Percentiles rank a stretch among this genome's conserved stretches.
Evolutionary conservation across 2,113 vertebrate species (phyloP).

Genomic region (Piaya cayana): DNA sequence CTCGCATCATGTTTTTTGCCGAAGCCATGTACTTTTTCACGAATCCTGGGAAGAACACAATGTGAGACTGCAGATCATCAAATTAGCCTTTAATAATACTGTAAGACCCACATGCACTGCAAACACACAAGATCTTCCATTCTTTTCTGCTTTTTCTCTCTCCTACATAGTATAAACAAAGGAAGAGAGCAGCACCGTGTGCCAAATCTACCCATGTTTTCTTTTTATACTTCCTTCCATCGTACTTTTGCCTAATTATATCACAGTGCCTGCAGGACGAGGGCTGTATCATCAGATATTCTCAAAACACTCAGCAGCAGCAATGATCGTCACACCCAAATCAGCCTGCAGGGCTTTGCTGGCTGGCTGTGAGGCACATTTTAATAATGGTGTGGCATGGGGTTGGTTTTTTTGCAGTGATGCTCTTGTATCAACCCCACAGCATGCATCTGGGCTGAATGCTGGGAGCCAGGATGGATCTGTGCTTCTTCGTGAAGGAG

Average conservation of each 20-base stretch:
- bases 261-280: rapidly evolving
- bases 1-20: rapidly evolving
- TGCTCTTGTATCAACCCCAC: rapidly evolving
- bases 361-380: neutral
- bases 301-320: neutral
- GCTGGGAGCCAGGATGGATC: rapidly evolving
- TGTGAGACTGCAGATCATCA: neutral
- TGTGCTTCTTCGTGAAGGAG: neutral
- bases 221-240: constrained; percentile 22
- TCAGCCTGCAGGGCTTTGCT: neutral
- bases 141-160: neutral
- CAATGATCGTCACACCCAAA: rapidly evolving
- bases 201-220: constrained; percentile 8
- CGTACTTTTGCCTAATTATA: neutral
- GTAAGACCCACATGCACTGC: neutral
- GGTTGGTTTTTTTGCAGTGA: neutral
- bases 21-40: neutral
- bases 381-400: neutral
- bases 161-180: neutral
- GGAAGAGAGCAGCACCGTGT: neutral
- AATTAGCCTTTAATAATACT: neutral
- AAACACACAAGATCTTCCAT: neutral
- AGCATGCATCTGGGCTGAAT: rapidly evolving
- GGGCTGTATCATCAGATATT: neutral
- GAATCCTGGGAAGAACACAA: neutral